phyloP scores from a whole-genome alignment of 2,888 invertebrate genomes.

The Eudiplozoon nipponicum region DNA sequence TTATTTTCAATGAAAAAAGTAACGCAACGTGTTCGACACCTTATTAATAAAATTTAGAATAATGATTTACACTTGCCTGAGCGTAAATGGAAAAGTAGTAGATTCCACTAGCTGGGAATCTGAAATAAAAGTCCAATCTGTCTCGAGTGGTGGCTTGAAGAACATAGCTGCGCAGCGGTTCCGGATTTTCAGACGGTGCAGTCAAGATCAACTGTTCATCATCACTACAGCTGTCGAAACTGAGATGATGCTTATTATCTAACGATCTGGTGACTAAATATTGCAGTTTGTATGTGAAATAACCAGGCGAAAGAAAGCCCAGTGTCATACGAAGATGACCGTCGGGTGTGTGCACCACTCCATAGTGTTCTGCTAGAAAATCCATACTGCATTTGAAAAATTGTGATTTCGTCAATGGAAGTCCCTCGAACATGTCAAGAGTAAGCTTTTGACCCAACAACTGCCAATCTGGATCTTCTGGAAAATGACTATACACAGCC shows the following conservation, averaged over 20 bases:
- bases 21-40: too few species aligned
- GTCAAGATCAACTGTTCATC: too few species aligned
- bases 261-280: too few species aligned
- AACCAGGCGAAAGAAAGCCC: slow-evolving; percentile 23
- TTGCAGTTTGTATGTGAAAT: slow-evolving; percentile 27
- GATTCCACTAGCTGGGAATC: slow-evolving; percentile 21
- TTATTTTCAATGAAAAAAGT: too few species aligned
- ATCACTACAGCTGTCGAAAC: too few species aligned
- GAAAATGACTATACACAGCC: slow-evolving; percentile 25
- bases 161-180: slow-evolving; percentile 23
- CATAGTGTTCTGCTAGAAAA: slow-evolving; percentile 21
- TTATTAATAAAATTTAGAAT: too few species aligned
- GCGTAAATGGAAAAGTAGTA: slow-evolving; percentile 27
- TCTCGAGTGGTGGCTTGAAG: slow-evolving; percentile 25
- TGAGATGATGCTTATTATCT: too few species aligned
- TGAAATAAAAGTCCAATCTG: slow-evolving; percentile 23
- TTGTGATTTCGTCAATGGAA: slow-evolving; percentile 27
- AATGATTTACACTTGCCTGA: too few species aligned
- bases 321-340: slow-evolving; percentile 24
- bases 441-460: slow-evolving; percentile 21
- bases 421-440: slow-evolving; percentile 25
- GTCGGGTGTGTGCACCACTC: slow-evolving; percentile 23
- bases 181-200: too few species aligned
- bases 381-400: slow-evolving; percentile 27
- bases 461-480: slow-evolving; percentile 25